Evolutionary conservation across 1,140 invertebrate species (phyloP).

Genomic region (Helicoverpa armigera): DNA sequence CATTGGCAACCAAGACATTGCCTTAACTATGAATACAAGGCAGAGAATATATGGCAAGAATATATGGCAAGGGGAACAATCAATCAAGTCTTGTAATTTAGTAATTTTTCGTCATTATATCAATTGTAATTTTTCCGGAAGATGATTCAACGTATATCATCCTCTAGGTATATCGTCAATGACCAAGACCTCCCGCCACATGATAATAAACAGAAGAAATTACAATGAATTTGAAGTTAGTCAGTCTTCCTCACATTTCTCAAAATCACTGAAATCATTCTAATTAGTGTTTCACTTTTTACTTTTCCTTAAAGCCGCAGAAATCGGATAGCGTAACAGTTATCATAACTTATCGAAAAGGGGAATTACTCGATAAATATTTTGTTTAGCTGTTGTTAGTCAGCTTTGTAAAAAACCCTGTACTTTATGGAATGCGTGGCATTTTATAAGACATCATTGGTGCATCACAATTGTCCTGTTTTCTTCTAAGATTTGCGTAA

Average conservation of each 20-base stretch:
- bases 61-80: not conserved
- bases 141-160: not conserved
- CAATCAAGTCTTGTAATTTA: no score
- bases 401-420: slow-evolving; percentile 5
- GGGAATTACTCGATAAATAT: not conserved
- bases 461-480: not conserved
- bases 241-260: not conserved
- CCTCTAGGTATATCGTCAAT: not conserved
- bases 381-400: not conserved
- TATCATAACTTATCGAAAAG: not conserved
- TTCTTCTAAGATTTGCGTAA: not conserved
- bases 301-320: not conserved
- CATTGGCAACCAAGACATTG: not conserved
- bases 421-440: not conserved
- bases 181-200: not conserved
- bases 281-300: not conserved
- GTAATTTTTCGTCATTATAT: no score
- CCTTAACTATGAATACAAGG: not conserved
- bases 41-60: not conserved
- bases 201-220: not conserved
- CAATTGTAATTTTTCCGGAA: not conserved
- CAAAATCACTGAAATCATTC: not conserved
- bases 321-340: not conserved
- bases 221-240: no score
- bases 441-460: not conserved